Percentiles rank a stretch among this genome's conserved stretches.
phyloP scores from a whole-genome alignment of 1,140 invertebrate genomes.

The Brachionus calyciflorus region DNA sequence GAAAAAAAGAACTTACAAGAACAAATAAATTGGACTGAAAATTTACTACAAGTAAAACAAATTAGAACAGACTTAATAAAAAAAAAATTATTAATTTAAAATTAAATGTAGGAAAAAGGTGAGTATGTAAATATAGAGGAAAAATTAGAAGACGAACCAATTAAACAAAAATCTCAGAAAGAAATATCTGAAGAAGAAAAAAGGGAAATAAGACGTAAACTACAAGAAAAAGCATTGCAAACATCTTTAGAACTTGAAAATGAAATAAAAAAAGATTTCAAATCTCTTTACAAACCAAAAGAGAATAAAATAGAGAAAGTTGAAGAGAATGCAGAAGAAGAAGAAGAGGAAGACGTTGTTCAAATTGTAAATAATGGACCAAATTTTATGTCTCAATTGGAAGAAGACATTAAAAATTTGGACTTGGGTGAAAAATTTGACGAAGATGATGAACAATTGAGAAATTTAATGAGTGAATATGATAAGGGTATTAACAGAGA shows the following conservation, averaged over 20 bases:
- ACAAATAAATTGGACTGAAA: slow-evolving; percentile 1
- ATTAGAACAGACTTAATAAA: too few relatives aligned
- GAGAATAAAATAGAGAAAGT: background rate
- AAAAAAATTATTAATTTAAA: too few relatives aligned
- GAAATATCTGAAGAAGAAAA: slow-evolving; percentile 32
- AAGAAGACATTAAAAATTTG: slow-evolving; percentile 2
- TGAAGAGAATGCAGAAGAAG: background rate
- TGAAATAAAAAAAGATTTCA: background rate
- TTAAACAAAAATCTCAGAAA: background rate
- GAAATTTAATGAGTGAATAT: slow-evolving; percentile 19
- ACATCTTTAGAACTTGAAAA: background rate
- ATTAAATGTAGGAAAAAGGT: slow-evolving; percentile 38
- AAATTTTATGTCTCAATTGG: slow-evolving; percentile 15
- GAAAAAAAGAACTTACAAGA: slow-evolving; percentile 11
- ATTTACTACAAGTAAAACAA: slow-evolving; percentile 32
- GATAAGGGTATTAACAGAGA: background rate
- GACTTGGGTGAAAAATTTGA: slow-evolving; percentile 25
- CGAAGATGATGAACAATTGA: background rate
- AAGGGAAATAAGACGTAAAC: background rate
- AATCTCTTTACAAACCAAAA: background rate
- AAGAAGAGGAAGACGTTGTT: slow-evolving; percentile 1
- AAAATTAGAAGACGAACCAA: slow-evolving; percentile 12
- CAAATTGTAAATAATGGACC: background rate
- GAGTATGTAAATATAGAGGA: slow-evolving; percentile 43
- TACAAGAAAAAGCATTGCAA: slow-evolving; percentile 43